Base-by-base conservation (phyloP, 64 coral and sea anemone species). In the Porites lutea region DNA sequence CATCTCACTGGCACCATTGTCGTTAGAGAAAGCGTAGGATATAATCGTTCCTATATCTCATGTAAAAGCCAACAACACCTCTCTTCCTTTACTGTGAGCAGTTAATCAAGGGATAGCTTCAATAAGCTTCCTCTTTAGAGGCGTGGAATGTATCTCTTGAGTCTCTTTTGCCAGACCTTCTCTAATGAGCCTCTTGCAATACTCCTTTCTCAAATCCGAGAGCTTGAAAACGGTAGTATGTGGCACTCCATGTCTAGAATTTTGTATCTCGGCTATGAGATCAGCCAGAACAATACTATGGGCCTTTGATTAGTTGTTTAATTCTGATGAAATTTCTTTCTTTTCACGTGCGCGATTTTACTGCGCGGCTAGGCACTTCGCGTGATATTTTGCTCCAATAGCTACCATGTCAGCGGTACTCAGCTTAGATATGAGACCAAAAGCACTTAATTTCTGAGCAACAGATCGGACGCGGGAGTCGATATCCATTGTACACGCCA, bases 341-440 rank as follows among this genome's bases (percentile, higher is more conserved):
- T 43, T 11, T 43, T 72, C 5, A 47, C 2, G 70, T 11, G 70
- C 70, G 6, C 23, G 43, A 43, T 72, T 72, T 2, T 46, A 8
- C 22, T 9, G 70, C 6, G 43, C 70, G 44, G 70, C 70, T 72
- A 46, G 37, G 12, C 70, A 72, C 1, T 7, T 72, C 0, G 43
- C 5, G 70, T 72, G 37, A 72, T 72, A 72, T 72, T 72, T 72
- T 23, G 70, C 7, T 46, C 70, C 70, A 72, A 72, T 23, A n/a
- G 70, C 70, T 46, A 72, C 13, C 70, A 72, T 45, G 13, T 72
- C 70, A 72, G 5, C 43, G 2, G 37, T 72, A 46, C 70, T 72
- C 12, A 72, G 70, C 37, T 72, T 72, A 72, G 70, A 72, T 72
- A 72, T 2, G 2, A 72, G 23, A 72, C 47, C 4, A 2, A 72